Evolutionary conservation across 2,113 vertebrate genomes (phyloP).

Genomic region (Gnathonemus longibarbis): DNA sequence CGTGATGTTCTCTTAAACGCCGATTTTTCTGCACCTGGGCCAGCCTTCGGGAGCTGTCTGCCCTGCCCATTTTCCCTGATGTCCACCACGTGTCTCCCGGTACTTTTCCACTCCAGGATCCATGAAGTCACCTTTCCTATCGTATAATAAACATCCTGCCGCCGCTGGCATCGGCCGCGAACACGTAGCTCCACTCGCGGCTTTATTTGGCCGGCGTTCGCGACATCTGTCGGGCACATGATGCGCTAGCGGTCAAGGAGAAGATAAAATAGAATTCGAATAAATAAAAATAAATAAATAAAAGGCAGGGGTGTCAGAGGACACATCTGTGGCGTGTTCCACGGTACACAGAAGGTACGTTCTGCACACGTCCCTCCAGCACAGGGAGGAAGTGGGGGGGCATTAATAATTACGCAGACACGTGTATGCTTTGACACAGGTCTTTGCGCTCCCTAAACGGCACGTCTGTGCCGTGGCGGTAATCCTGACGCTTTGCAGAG

Average conservation of each 20-base stretch:
- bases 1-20: background rate
- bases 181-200: background rate
- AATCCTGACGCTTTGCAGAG: slow-evolving; percentile 13
- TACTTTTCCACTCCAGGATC: background rate
- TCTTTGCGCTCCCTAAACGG: background rate
- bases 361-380: background rate
- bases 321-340: background rate
- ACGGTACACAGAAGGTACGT: background rate
- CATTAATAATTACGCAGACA: slow-evolving; percentile 1
- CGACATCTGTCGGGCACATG: background rate
- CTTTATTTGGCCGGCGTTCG: background rate
- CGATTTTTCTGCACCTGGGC: background rate
- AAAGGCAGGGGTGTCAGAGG: background rate
- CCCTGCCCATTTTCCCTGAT: background rate
- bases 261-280: background rate
- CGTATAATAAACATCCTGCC: background rate
- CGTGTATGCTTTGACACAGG: slow-evolving; percentile 6
- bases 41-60: background rate
- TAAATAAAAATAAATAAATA: slow-evolving; percentile 6
- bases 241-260: background rate
- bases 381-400: background rate
- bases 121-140: background rate
- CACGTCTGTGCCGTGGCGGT: background rate
- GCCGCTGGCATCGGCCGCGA: background rate
- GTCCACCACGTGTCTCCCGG: background rate